Evolutionary conservation across 2,797 vertebrate genomes (phyloP).

Genomic region (Etheostoma perlongum): DNA sequence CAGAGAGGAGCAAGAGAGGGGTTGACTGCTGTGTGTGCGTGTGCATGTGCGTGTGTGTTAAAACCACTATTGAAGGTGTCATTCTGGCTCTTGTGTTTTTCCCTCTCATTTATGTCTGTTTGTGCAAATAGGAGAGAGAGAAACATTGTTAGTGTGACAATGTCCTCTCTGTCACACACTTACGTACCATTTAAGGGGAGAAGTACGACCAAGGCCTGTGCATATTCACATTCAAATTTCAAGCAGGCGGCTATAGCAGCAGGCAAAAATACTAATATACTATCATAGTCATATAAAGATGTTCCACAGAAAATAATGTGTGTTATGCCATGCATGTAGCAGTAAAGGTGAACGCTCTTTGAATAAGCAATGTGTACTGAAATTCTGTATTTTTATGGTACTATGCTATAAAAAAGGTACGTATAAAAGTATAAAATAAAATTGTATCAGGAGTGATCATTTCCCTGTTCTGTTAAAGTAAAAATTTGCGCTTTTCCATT

Average conservation of each 20-base stretch:
- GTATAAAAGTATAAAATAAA: not conserved
- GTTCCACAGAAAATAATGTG: not conserved
- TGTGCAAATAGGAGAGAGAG: conserved; percentile 29
- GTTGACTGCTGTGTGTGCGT: conserved; percentile 12
- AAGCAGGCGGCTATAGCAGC: conserved; percentile 1
- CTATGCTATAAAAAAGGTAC: not conserved
- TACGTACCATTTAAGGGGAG: conserved; percentile 30
- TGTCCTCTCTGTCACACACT: conserved; percentile 29
- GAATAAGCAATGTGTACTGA: not conserved
- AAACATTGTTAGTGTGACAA: not conserved
- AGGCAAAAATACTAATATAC: not conserved
- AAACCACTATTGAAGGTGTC: conserved; percentile 49
- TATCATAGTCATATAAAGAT: not conserved
- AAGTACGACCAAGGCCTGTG: conserved; percentile 19
- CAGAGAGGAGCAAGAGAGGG: conserved; percentile 27
- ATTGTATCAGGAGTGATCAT: not conserved
- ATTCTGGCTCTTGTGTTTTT: conserved; percentile 17
- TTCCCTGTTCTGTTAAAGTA: not conserved
- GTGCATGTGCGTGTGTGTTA: conserved; percentile 9
- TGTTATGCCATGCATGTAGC: not conserved
- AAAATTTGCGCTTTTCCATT: not conserved
- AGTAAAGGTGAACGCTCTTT: not conserved
- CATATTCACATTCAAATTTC: conserved; percentile 31
- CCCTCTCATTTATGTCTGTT: conserved; percentile 34
- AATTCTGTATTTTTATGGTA: not conserved